Conservation (phyloP, 2,113 vertebrate species). For the Chamaetylas fuelleborni region DNA sequence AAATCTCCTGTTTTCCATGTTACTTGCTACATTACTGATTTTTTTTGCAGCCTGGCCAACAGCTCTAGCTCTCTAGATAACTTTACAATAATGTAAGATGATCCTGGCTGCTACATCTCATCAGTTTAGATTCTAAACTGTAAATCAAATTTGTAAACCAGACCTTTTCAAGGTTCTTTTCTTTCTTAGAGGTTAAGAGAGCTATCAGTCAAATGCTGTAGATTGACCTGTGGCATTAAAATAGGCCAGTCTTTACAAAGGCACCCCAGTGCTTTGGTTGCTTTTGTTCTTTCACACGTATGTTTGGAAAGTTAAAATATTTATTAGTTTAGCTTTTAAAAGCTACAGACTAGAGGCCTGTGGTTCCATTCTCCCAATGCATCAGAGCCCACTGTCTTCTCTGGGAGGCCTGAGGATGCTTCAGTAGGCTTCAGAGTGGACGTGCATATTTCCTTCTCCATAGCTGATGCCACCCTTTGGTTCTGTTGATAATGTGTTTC, state of each 20-base stretch:
- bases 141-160: neutral
- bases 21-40: neutral
- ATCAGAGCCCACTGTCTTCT: neutral
- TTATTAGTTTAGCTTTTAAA: neutral
- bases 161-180: neutral
- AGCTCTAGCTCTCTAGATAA: neutral
- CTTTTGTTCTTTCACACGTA: neutral
- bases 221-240: neutral
- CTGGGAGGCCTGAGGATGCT: neutral
- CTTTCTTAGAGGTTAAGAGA: neutral
- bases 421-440: neutral
- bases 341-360: neutral
- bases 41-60: neutral
- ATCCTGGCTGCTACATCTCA: neutral
- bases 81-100: neutral
- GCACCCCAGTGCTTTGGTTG: neutral
- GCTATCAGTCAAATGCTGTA: neutral
- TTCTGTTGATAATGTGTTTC: neutral
- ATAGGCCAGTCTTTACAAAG: neutral
- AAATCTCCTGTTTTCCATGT: neutral
- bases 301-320: neutral
- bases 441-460: neutral
- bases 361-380: rapidly evolving
- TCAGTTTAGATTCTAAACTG: neutral
- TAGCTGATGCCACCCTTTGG: rapidly evolving